phyloP scores from a whole-genome alignment of 2,797 vertebrate genomes.

The Typhlichthys eigenmanni region DNA sequence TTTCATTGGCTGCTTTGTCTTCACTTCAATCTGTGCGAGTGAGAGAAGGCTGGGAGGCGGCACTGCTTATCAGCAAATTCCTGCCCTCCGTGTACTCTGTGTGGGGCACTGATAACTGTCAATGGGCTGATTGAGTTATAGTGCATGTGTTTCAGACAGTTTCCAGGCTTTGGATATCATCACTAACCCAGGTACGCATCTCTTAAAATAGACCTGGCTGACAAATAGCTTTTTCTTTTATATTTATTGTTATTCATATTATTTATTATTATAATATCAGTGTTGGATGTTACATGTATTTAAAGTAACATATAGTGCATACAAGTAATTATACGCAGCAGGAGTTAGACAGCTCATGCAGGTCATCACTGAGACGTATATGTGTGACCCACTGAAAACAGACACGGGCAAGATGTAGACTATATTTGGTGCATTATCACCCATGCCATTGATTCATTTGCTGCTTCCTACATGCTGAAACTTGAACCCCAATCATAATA shows the following conservation, averaged over 20 bases:
- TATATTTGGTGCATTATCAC: no score
- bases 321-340: no score
- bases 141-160: conserved; percentile 45
- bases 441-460: no score
- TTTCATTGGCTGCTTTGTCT: conserved; percentile 57
- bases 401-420: no score
- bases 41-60: conserved; percentile 53
- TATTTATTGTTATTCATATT: background rate
- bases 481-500: no score
- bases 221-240: conserved; percentile 1
- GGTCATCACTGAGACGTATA: no score
- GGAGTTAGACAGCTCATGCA: no score
- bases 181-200: conserved; percentile 32
- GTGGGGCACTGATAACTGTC: conserved; percentile 69
- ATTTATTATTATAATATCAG: background rate
- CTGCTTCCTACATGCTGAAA: no score
- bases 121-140: conserved; percentile 59
- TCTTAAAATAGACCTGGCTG: conserved; percentile 40
- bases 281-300: background rate
- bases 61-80: conserved; percentile 76
- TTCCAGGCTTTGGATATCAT: conserved; percentile 53
- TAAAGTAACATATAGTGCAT: no score
- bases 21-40: conserved; percentile 61
- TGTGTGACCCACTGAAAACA: no score
- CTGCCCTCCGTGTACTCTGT: conserved; percentile 64